Conservation (phyloP, 2,888 invertebrate species). For the Drosophila imparisetae region DNA sequence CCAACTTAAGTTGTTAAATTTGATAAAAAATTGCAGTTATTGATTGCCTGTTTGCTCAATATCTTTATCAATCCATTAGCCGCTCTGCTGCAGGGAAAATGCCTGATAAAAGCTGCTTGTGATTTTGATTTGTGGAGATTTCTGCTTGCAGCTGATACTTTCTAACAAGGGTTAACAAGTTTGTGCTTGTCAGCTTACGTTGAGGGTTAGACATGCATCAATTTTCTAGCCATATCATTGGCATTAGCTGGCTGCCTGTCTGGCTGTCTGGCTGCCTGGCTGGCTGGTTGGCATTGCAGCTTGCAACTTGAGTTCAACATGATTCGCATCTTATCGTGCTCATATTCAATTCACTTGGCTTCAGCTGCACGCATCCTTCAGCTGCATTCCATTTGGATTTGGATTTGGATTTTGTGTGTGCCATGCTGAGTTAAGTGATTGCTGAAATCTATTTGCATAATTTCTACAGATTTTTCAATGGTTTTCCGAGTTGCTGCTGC, state of each 20-base stretch:
- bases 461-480: constrained; percentile 79
- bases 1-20: not conserved
- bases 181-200: not conserved
- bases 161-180: constrained; percentile 8
- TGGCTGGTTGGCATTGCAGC: constrained; percentile 5
- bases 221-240: constrained; percentile 36
- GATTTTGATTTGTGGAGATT: constrained; percentile 1
- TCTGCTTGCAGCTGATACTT: constrained; percentile 3
- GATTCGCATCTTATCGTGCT: constrained; percentile 2
- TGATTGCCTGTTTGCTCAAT: not conserved
- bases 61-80: not conserved
- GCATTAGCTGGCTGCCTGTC: not conserved
- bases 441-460: constrained; percentile 81
- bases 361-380: constrained; percentile 4
- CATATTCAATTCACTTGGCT: constrained; percentile 11
- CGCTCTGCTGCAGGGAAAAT: not conserved
- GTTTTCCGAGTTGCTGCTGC: constrained; percentile 45
- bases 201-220: constrained; percentile 12
- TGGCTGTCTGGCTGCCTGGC: no score
- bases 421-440: constrained; percentile 72
- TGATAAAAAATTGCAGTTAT: not conserved
- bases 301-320: constrained; percentile 4
- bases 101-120: not conserved
- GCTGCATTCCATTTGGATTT: constrained; percentile 14
- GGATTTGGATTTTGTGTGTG: not conserved